Conservation (phyloP, 2,888 invertebrate genomes). For the Tuta absoluta region DNA sequence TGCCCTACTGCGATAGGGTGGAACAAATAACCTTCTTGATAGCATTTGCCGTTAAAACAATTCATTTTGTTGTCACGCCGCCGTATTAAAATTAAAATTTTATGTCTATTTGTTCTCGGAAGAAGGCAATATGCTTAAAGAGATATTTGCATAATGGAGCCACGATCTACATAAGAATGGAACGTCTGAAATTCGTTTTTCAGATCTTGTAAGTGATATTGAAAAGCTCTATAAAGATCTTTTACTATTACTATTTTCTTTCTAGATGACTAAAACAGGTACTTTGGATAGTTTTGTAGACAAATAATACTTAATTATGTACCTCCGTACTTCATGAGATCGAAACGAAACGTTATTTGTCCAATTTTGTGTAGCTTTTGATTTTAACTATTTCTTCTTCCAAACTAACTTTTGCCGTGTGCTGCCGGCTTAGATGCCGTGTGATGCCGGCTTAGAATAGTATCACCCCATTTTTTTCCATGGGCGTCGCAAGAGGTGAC, state of each 20-base stretch:
- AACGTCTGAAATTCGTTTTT: background rate
- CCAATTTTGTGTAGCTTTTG: too few relatives aligned
- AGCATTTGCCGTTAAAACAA: slow-evolving; percentile 56
- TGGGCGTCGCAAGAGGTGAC: too few relatives aligned
- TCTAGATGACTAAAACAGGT: background rate
- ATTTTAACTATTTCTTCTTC: too few relatives aligned
- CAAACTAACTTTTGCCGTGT: too few relatives aligned
- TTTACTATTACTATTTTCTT: background rate
- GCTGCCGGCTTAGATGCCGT: too few relatives aligned
- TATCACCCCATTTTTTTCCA: too few relatives aligned
- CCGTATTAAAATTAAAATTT: slow-evolving; percentile 43
- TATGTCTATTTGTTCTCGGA: slow-evolving; percentile 36
- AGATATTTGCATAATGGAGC: slow-evolving; percentile 24
- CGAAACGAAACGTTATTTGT: too few relatives aligned
- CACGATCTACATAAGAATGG: slow-evolving; percentile 20
- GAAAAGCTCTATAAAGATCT: background rate
- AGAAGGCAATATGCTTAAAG: slow-evolving; percentile 29
- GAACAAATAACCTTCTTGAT: slow-evolving; percentile 72
- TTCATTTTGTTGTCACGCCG: slow-evolving; percentile 56
- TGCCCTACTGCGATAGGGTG: slow-evolving; percentile 72
- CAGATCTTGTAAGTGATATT: background rate
- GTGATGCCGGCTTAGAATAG: too few relatives aligned
- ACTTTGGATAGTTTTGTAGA: background rate
- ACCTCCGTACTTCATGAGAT: too few relatives aligned
- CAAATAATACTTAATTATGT: too few relatives aligned